phyloP scores from a whole-genome alignment of 1,140 invertebrate genomes.

The Ips nitidus region DNA sequence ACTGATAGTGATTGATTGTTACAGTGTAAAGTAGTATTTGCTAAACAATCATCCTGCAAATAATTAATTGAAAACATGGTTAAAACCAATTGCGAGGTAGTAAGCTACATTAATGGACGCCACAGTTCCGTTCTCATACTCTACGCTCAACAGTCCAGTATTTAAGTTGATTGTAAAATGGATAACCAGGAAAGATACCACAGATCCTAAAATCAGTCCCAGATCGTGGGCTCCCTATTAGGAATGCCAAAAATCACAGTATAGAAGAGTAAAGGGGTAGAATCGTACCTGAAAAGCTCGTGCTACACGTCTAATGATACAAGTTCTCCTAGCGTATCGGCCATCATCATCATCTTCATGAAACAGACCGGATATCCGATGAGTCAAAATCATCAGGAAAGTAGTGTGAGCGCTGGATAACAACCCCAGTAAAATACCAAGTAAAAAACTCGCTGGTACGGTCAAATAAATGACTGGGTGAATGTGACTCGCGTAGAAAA shows the following conservation, averaged over 20 bases:
- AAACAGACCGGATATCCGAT: slow-evolving; percentile 60
- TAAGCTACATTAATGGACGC: slow-evolving; percentile 22
- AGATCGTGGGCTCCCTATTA: slow-evolving; percentile 61
- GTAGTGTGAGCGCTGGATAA: slow-evolving; percentile 59
- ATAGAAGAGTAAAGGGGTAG: too few relatives aligned
- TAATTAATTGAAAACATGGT: not conserved
- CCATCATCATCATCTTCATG: slow-evolving; percentile 55
- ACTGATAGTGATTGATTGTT: slow-evolving; percentile 24
- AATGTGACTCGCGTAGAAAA: slow-evolving; percentile 62
- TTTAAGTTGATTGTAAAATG: slow-evolving; percentile 48
- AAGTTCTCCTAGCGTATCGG: slow-evolving; percentile 50
- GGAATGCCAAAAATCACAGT: not conserved
- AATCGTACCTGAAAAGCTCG: slow-evolving; percentile 52
- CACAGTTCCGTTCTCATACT: slow-evolving; percentile 23
- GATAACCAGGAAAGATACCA: slow-evolving; percentile 55
- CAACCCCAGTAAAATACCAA: slow-evolving; percentile 60
- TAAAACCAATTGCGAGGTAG: slow-evolving; percentile 3
- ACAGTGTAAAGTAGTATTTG: slow-evolving; percentile 23
- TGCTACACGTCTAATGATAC: slow-evolving; percentile 52
- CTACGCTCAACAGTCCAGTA: not conserved
- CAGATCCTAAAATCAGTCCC: slow-evolving; percentile 58
- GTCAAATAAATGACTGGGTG: slow-evolving; percentile 64
- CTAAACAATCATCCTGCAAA: slow-evolving; percentile 28
- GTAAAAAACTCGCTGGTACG: slow-evolving; percentile 60
- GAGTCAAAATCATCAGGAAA: slow-evolving; percentile 61